Conservation (phyloP, 2,113 vertebrate genomes). For the Phaethon lepturus region DNA sequence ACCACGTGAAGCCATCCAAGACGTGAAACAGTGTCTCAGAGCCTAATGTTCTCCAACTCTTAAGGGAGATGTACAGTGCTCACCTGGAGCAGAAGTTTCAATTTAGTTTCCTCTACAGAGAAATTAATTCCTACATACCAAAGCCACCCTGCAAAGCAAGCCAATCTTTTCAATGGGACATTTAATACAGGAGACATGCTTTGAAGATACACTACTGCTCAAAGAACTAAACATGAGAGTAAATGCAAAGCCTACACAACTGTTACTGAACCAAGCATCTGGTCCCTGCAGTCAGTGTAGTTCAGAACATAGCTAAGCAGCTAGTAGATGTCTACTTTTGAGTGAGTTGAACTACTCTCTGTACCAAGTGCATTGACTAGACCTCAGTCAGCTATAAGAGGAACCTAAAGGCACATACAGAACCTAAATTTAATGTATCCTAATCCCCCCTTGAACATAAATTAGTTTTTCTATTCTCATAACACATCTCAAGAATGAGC, state of each 20-base stretch:
- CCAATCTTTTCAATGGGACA: background rate
- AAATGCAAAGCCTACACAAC: background rate
- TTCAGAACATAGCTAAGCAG: background rate
- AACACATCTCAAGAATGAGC: background rate
- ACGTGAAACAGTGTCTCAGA: background rate
- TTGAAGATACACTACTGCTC: background rate
- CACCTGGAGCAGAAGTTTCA: background rate
- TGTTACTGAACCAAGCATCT: background rate
- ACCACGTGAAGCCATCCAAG: fast-evolving
- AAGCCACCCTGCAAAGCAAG: background rate
- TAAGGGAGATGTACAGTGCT: background rate
- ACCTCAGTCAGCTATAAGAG: background rate
- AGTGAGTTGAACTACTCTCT: background rate
- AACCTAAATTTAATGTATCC: background rate
- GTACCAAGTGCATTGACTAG: background rate
- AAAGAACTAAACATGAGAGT: background rate
- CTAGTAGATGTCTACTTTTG: background rate
- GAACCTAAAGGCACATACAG: background rate
- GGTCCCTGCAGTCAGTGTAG: background rate
- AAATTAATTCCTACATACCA: background rate
- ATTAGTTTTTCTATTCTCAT: background rate
- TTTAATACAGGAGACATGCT: background rate
- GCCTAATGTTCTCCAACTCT: background rate
- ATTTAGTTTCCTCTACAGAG: background rate
- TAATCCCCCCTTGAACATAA: background rate